Conservation (phyloP, 2,888 invertebrate species). For the Pyrocoelia pectoralis region DNA sequence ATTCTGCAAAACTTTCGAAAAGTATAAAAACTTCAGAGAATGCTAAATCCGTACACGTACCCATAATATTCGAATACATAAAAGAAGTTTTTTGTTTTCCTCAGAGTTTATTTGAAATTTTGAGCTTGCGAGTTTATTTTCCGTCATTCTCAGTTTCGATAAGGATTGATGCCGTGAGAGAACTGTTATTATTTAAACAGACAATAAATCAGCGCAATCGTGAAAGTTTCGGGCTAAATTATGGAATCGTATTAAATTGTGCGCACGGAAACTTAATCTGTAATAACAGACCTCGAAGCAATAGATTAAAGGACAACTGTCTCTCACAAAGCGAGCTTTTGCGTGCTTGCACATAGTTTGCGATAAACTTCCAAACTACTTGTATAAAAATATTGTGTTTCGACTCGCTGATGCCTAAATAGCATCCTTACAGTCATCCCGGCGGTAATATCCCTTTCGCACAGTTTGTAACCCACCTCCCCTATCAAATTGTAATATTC, state of each 20-base stretch:
- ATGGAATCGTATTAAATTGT: neutral
- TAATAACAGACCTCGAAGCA: neutral
- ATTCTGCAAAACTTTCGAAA: neutral
- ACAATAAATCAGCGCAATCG: neutral
- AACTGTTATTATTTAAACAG: neutral
- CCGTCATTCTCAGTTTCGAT: no score
- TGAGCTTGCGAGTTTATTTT: no score
- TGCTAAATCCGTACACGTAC: neutral
- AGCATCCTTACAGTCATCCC: no score
- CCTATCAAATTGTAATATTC: neutral
- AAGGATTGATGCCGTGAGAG: no score
- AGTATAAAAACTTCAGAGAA: neutral
- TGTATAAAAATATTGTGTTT: neutral
- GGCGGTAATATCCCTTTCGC: no score
- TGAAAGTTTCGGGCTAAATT: neutral
- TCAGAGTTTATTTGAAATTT: no score
- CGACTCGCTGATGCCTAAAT: no score
- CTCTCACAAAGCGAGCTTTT: neutral
- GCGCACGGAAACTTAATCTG: neutral
- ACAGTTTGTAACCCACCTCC: neutral
- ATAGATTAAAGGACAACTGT: neutral
- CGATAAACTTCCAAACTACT: neutral
- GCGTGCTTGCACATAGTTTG: constrained; percentile 1
- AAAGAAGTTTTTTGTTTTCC: neutral
- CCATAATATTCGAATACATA: neutral